A percentile compares a stretch with the other conserved stretches of the same genome.
Evolutionary conservation across 2,888 invertebrate species (phyloP).

Genomic region (Nomada fabriciana): DNA sequence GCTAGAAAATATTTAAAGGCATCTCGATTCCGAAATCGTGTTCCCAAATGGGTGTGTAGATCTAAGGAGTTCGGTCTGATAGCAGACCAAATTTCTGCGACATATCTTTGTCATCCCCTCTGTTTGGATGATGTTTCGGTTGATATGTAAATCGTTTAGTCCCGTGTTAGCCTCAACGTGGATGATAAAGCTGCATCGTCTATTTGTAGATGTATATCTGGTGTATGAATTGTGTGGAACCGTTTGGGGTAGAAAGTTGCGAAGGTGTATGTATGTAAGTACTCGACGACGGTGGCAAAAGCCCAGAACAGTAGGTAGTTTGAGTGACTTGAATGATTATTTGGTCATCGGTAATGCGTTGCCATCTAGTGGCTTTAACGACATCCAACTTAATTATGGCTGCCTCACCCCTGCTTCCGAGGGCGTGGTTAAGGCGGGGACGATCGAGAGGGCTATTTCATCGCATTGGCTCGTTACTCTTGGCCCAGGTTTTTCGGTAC

Average conservation of each 20-base stretch:
- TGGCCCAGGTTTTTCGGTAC: constrained; percentile 18
- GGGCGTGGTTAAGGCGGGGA: constrained; percentile 81
- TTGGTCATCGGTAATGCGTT: constrained; percentile 73
- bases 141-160: neutral
- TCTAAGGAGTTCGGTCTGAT: constrained; percentile 10
- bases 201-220: neutral
- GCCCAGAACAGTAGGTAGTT: constrained; percentile 20
- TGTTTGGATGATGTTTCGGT: neutral
- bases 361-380: constrained; percentile 83
- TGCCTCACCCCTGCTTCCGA: constrained; percentile 79
- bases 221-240: neutral
- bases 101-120: neutral
- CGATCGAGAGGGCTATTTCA: constrained; percentile 52
- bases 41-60: constrained; percentile 3
- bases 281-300: neutral
- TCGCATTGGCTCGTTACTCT: constrained; percentile 49
- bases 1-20: constrained; percentile 56
- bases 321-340: constrained; percentile 35
- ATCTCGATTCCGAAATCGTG: constrained; percentile 34
- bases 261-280: neutral
- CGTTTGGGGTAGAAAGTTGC: constrained; percentile 15
- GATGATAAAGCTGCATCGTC: neutral
- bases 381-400: constrained; percentile 83
- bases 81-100: neutral
- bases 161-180: neutral